These are phyloP conservation scores for Tapirus indicus DNA, from an alignment of 2,797 vertebrate genomes.

Conservation along the genomic window DNA sequence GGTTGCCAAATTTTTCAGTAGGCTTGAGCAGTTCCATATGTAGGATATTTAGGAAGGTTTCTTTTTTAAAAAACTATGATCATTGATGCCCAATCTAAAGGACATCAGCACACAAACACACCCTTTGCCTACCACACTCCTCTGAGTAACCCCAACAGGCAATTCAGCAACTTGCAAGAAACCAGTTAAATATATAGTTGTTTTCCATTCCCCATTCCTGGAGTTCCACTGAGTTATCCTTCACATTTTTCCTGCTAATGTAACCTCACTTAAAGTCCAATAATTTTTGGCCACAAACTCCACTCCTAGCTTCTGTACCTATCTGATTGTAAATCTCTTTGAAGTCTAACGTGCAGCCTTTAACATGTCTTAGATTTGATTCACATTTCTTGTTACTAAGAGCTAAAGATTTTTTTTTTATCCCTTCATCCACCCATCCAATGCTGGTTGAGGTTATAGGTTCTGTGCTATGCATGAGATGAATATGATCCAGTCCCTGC, in stretches of 20 bases:
- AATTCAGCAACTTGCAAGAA: not conserved
- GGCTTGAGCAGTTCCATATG: not conserved
- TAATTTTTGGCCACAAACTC: not conserved
- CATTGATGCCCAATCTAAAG: not conserved
- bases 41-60: conserved; percentile 16
- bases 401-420: not conserved
- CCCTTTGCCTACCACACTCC: not conserved
- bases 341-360: not conserved
- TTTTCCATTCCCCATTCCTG: not conserved
- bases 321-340: not conserved
- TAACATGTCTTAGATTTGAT: not conserved
- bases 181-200: not conserved
- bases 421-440: not conserved
- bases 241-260: not conserved
- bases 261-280: not conserved
- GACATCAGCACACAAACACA: not conserved
- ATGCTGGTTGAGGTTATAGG: not conserved
- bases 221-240: not conserved
- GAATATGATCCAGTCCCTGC: not conserved
- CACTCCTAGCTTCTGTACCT: not conserved
- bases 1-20: not conserved
- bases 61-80: not conserved
- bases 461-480: not conserved
- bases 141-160: not conserved
- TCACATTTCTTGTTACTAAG: not conserved